Percentiles rank a stretch among this genome's conserved stretches.
phyloP scores from a whole-genome alignment of 2,888 invertebrate genomes.

The Incurvaria masculella region DNA sequence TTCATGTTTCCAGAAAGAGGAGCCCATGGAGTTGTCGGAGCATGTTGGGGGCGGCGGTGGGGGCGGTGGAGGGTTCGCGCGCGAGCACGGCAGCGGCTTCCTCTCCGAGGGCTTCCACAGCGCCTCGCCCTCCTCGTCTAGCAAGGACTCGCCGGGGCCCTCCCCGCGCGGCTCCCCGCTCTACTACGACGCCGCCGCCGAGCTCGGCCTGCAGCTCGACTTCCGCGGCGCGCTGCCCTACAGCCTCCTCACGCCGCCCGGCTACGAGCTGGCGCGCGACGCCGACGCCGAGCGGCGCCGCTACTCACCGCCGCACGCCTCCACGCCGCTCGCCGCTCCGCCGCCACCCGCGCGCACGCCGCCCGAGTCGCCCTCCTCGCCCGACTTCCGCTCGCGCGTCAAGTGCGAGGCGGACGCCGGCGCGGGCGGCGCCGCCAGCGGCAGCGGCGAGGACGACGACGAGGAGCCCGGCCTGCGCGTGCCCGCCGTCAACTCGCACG shows the following conservation, averaged over 20 bases:
- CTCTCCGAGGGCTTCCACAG: constrained; percentile 60
- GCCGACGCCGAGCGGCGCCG: constrained; percentile 36
- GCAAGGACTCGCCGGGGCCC: constrained; percentile 48
- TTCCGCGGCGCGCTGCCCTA: constrained; percentile 51
- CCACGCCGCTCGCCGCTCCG: constrained; percentile 36
- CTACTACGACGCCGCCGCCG: constrained; percentile 46
- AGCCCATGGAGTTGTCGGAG: constrained; percentile 32
- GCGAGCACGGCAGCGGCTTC: constrained; percentile 60
- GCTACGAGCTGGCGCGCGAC: constrained; percentile 37
- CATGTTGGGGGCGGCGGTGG: constrained; percentile 24
- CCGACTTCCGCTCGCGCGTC: constrained; percentile 35
- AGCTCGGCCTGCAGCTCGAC: constrained; percentile 40
- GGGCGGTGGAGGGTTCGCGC: constrained; percentile 42
- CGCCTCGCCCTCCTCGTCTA: constrained; percentile 57
- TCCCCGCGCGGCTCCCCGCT: constrained; percentile 42
- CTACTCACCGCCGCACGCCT: constrained; percentile 34
- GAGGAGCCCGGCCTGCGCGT: constrained; percentile 59
- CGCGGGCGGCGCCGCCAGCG: constrained; percentile 49
- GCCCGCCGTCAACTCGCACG: constrained; percentile 71
- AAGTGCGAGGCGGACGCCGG: constrained; percentile 25
- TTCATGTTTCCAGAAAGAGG: constrained; percentile 49
- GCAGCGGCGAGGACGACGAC: constrained; percentile 46
- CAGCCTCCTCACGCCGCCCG: constrained; percentile 61
- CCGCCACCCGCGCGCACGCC: constrained; percentile 39
- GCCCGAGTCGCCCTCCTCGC: constrained; percentile 41